A percentile compares a stretch with the other conserved stretches of the same genome.
These are phyloP conservation scores for Alcis repandata DNA, from an alignment of 2,888 invertebrate genomes.

Conservation along the genomic window DNA sequence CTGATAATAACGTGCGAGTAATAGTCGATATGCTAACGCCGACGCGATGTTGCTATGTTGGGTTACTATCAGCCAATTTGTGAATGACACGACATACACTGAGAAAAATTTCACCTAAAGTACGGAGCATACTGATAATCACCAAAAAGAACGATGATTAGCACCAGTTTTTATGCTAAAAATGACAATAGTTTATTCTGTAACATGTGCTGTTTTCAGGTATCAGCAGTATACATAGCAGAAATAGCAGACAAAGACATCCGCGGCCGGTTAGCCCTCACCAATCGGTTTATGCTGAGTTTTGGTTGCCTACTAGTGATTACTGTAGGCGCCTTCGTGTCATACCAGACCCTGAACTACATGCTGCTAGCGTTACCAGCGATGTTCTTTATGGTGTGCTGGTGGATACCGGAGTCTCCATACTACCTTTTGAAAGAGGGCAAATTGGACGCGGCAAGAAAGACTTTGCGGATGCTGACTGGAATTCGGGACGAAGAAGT, in stretches of 20 bases:
- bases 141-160: no score
- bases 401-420: conserved; percentile 87
- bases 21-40: no score
- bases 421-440: conserved; percentile 85
- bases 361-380: conserved; percentile 75
- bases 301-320: conserved; percentile 74
- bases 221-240: conserved; percentile 71
- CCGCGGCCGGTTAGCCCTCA: conserved; percentile 66
- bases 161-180: no score
- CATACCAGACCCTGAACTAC: conserved; percentile 71
- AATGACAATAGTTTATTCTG: no score
- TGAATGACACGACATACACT: no score
- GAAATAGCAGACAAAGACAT: conserved; percentile 80
- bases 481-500: conserved; percentile 66
- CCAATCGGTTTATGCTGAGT: conserved; percentile 66
- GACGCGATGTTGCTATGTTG: no score
- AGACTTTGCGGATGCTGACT: conserved; percentile 68
- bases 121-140: no score
- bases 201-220: conserved; percentile 62
- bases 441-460: conserved; percentile 72
- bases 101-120: no score
- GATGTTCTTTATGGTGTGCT: conserved; percentile 77
- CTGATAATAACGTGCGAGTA: no score
- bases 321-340: conserved; percentile 70
- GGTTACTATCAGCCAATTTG: no score